phyloP scores from a whole-genome alignment of 1,140 invertebrate species.

The Macrostomum lignano region DNA sequence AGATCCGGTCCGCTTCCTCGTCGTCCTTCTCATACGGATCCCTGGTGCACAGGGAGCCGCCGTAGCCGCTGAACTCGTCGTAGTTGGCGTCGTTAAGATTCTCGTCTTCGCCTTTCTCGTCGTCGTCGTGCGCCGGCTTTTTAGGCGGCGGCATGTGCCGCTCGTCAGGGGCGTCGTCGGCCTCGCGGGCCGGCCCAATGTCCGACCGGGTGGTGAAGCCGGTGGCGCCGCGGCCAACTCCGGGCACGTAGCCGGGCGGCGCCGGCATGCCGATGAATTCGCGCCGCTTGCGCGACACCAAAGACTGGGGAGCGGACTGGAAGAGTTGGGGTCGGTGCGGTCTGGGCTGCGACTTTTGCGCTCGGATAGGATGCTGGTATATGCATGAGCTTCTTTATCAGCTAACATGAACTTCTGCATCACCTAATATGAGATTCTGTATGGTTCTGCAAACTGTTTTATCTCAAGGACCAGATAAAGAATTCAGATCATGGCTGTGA shows the following conservation, averaged over 20 bases:
- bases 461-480: too few relatives aligned
- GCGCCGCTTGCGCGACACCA: slow-evolving; percentile 22
- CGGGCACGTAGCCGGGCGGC: slow-evolving; percentile 28
- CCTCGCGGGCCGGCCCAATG: slow-evolving; percentile 94
- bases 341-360: too few relatives aligned
- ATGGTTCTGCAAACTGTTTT: too few relatives aligned
- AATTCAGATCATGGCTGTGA: too few relatives aligned
- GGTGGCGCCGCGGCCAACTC: slow-evolving; percentile 43
- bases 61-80: slow-evolving; percentile 96
- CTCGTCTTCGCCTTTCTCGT: slow-evolving; percentile 82
- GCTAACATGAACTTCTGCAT: too few relatives aligned
- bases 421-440: too few relatives aligned
- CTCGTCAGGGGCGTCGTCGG: slow-evolving; percentile 77
- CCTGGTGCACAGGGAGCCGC: slow-evolving; percentile 83
- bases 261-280: slow-evolving; percentile 26
- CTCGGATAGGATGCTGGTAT: too few relatives aligned
- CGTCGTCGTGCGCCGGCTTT: slow-evolving; percentile 49
- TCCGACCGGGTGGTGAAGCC: slow-evolving; percentile 97
- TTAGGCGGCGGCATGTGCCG: slow-evolving; percentile 46
- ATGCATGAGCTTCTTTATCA: too few relatives aligned
- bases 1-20: slow-evolving; percentile 93
- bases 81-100: slow-evolving; percentile 98
- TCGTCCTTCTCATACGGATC: slow-evolving; percentile 99
- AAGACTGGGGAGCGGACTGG: too few relatives aligned
- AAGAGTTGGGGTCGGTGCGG: too few relatives aligned